phyloP scores from a whole-genome alignment of 30 jellyfish, hydroid and myxozoan genomes.

The Morbakka virulenta region DNA sequence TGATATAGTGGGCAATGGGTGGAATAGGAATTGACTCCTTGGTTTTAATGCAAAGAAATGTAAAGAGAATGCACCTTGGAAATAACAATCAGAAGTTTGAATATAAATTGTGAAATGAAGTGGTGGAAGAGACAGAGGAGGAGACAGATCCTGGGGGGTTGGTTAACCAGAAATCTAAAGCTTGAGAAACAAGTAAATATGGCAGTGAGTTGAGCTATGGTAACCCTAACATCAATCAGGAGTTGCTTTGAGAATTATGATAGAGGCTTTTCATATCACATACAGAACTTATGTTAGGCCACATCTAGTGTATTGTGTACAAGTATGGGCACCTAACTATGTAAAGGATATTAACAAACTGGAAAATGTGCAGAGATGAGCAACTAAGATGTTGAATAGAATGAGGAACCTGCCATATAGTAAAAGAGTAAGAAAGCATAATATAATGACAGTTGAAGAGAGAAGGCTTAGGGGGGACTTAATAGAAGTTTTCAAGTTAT shows the following conservation, averaged over 20 bases:
- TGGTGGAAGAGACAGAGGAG: neutral
- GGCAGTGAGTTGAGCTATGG: too few species aligned
- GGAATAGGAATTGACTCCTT: neutral
- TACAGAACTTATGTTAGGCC: constrained; percentile 21
- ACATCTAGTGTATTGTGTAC: constrained; percentile 17
- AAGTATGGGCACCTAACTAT: too few species aligned
- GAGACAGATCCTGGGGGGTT: constrained; percentile 10
- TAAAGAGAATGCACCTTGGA: neutral
- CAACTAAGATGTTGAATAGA: too few species aligned
- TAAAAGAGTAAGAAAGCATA: neutral
- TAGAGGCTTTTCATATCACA: neutral
- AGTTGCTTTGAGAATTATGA: neutral
- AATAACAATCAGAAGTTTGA: constrained; percentile 2
- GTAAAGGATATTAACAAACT: constrained; percentile 1
- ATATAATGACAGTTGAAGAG: too few species aligned
- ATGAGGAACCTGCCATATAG: too few species aligned
- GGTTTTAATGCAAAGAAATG: neutral
- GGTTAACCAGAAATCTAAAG: neutral
- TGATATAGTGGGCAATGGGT: neutral
- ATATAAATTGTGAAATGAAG: too few species aligned
- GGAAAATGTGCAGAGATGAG: constrained; percentile 12
- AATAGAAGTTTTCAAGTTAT: neutral
- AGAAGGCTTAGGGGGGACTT: neutral
- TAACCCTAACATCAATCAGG: neutral
- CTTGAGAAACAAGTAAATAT: neutral